A percentile compares a stretch with the other conserved stretches of the same genome.
These are phyloP conservation scores for Gymnarchus niloticus DNA, from an alignment of 2,113 vertebrate species.

Conservation along the genomic window DNA sequence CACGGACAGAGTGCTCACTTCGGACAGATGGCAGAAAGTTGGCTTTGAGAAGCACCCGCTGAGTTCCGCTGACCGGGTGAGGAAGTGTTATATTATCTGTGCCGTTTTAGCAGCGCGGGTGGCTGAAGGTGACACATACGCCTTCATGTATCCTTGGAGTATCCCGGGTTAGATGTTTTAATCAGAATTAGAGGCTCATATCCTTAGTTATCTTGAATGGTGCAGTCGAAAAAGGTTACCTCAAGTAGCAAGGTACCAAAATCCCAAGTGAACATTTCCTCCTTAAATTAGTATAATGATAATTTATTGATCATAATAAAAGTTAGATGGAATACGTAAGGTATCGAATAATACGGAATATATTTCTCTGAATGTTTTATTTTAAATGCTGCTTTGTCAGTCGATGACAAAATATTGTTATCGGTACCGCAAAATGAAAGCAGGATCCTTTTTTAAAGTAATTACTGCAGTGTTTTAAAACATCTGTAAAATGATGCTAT, in stretches of 20 bases:
- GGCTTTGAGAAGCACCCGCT: slow-evolving; percentile 10
- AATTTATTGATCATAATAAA: neutral
- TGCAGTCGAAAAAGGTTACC: neutral
- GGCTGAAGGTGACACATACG: slow-evolving; percentile 3
- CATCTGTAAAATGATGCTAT: too few relatives aligned
- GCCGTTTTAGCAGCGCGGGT: neutral
- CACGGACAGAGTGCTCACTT: neutral
- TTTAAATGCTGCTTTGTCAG: neutral
- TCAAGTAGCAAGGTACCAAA: neutral
- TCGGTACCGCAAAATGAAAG: neutral
- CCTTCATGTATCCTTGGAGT: neutral
- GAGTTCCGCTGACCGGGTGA: slow-evolving; percentile 11
- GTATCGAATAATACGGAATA: neutral
- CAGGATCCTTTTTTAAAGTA: neutral
- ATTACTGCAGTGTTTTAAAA: neutral
- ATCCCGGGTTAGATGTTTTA: neutral
- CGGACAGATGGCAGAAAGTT: slow-evolving; percentile 21
- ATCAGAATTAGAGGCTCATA: neutral
- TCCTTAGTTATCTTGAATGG: neutral
- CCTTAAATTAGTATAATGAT: neutral
- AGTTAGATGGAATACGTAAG: neutral
- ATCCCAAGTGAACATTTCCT: neutral
- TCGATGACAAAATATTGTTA: neutral
- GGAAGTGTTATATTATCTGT: slow-evolving; percentile 23
- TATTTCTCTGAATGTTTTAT: neutral